phyloP scores from a whole-genome alignment of 2,797 vertebrate species.

The Crypturellus tataupa region DNA sequence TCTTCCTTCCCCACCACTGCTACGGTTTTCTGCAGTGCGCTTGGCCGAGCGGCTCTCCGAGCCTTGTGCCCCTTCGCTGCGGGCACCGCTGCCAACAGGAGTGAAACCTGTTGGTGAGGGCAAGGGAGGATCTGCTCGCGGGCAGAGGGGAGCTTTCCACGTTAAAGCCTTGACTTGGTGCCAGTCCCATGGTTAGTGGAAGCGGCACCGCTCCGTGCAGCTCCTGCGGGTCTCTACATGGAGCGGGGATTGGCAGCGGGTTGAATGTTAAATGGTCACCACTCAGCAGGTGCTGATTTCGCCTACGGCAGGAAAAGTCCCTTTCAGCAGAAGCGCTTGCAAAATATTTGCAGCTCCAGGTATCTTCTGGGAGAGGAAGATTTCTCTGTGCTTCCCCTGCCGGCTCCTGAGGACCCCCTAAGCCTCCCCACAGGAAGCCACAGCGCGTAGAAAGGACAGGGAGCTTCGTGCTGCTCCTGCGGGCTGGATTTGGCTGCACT shows the following conservation, averaged over 20 bases:
- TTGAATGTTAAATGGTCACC: conserved; percentile 77
- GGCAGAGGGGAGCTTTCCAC: conserved; percentile 69
- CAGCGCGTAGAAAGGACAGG: background rate
- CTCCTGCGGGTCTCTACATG: conserved; percentile 63
- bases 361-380: background rate
- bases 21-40: background rate
- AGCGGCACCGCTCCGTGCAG: conserved; percentile 74
- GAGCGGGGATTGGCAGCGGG: conserved; percentile 76
- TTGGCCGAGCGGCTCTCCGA: conserved; percentile 22
- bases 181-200: conserved; percentile 77
- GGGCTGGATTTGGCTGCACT: background rate
- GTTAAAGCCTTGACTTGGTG: conserved; percentile 77
- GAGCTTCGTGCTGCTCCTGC: background rate
- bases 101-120: conserved; percentile 72
- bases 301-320: conserved; percentile 54
- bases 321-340: conserved; percentile 67
- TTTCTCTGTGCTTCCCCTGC: background rate
- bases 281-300: conserved; percentile 76
- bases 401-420: background rate
- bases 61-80: conserved; percentile 5
- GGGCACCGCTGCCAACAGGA: conserved; percentile 57
- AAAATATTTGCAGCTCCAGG: conserved; percentile 47
- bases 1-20: background rate
- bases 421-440: background rate
- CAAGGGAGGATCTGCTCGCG: conserved; percentile 74